Evolutionary conservation across 2,113 vertebrate species (phyloP).

Genomic region (Laticauda colubrina): DNA sequence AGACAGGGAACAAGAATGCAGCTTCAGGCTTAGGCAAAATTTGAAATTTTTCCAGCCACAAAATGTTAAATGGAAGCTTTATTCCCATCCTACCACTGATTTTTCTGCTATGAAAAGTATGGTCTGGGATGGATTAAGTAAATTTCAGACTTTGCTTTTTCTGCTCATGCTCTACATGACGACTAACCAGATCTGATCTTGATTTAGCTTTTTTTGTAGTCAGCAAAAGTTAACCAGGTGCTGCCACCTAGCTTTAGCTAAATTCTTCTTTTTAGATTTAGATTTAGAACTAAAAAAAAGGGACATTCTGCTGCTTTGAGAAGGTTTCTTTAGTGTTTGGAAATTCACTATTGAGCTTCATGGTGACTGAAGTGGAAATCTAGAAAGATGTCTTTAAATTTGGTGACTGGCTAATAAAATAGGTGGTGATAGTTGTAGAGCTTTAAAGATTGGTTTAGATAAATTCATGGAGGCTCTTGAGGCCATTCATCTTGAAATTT

Average conservation of each 20-base stretch:
- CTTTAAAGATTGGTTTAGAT: background rate
- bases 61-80: background rate
- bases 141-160: background rate
- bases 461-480: background rate
- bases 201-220: background rate
- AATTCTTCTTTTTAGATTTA: background rate
- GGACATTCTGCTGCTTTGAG: background rate
- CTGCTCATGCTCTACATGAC: background rate
- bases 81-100: background rate
- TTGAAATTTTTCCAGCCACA: background rate
- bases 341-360: background rate
- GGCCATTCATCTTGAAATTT: background rate
- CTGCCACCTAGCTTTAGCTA: background rate
- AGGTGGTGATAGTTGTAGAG: background rate
- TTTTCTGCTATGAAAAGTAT: background rate
- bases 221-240: background rate
- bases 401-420: background rate
- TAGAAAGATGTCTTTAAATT: background rate
- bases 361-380: background rate
- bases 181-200: background rate
- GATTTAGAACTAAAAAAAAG: background rate
- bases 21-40: constrained; percentile 1
- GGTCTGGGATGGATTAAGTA: background rate
- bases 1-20: background rate
- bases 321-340: background rate